Evolutionary conservation across 2,113 vertebrate genomes (phyloP).

Genomic region (Gambusia holbrooki): DNA sequence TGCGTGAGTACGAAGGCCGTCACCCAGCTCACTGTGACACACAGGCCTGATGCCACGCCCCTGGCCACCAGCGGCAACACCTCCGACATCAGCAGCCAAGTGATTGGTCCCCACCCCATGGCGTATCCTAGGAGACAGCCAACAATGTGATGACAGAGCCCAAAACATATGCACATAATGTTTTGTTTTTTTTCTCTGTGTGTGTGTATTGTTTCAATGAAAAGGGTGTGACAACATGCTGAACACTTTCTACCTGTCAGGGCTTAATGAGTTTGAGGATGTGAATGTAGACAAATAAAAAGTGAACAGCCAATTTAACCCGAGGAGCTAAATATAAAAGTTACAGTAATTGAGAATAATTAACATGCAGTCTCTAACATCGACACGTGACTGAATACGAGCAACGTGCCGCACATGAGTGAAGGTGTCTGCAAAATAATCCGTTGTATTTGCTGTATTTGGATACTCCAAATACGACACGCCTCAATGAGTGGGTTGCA

Average conservation of each 20-base stretch:
- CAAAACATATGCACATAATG: neutral
- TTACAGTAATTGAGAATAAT: neutral
- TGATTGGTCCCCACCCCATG: constrained; percentile 98
- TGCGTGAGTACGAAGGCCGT: constrained; percentile 90
- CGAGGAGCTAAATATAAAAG: neutral
- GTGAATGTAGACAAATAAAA: neutral
- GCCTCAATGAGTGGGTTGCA: too few species aligned
- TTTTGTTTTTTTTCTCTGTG: neutral
- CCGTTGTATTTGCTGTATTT: too few species aligned
- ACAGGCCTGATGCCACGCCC: constrained; percentile 89
- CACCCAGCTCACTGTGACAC: constrained; percentile 91
- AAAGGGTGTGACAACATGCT: neutral
- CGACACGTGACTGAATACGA: neutral
- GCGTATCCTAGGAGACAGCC: constrained; percentile 85
- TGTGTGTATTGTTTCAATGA: neutral
- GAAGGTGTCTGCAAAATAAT: neutral
- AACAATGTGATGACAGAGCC: constrained; percentile 6
- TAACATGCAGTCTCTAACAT: neutral
- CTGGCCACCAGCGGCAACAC: constrained; percentile 89
- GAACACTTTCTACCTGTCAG: neutral
- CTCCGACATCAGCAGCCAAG: constrained; percentile 97
- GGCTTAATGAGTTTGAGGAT: neutral
- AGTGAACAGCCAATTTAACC: neutral
- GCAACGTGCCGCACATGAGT: neutral
- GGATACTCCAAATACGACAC: too few species aligned